A percentile compares a stretch with the other conserved stretches of the same genome.
phyloP scores from a whole-genome alignment of 2,888 invertebrate genomes.

The Drosophila eohydei region DNA sequence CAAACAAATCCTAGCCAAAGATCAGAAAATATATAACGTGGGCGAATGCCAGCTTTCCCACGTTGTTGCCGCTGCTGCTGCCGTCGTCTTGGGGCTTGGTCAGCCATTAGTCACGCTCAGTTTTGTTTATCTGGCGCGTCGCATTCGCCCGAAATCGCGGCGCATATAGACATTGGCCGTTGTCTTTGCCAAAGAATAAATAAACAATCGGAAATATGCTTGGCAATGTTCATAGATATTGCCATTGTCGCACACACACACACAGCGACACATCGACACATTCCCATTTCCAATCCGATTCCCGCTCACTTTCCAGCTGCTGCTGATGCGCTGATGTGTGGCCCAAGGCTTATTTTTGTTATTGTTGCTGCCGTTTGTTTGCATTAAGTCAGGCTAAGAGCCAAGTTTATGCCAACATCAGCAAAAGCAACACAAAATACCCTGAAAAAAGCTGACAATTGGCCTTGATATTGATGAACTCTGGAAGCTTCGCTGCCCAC shows the following conservation, averaged over 20 bases:
- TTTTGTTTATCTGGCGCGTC: constrained; percentile 49
- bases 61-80: constrained; percentile 34
- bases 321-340: constrained; percentile 42
- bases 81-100: constrained; percentile 58
- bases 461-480: not conserved
- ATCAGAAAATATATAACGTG: constrained; percentile 37
- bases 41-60: constrained; percentile 56
- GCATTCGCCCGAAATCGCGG: constrained; percentile 27
- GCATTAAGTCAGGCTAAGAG: constrained; percentile 51
- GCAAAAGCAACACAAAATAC: constrained; percentile 21
- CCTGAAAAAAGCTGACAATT: not conserved
- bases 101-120: constrained; percentile 63
- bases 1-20: constrained; percentile 50
- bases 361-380: constrained; percentile 36
- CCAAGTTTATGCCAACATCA: constrained; percentile 49
- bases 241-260: constrained; percentile 9
- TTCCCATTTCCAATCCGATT: constrained; percentile 10
- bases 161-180: constrained; percentile 36
- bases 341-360: constrained; percentile 35
- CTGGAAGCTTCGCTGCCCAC: not conserved
- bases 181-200: constrained; percentile 49
- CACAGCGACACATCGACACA: not conserved
- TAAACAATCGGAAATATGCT: constrained; percentile 46
- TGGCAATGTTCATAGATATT: constrained; percentile 37
- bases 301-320: constrained; percentile 27